These are phyloP conservation scores for Loris lydekkerianus DNA, from an alignment of 2,797 vertebrate species.

Conservation along the genomic window DNA sequence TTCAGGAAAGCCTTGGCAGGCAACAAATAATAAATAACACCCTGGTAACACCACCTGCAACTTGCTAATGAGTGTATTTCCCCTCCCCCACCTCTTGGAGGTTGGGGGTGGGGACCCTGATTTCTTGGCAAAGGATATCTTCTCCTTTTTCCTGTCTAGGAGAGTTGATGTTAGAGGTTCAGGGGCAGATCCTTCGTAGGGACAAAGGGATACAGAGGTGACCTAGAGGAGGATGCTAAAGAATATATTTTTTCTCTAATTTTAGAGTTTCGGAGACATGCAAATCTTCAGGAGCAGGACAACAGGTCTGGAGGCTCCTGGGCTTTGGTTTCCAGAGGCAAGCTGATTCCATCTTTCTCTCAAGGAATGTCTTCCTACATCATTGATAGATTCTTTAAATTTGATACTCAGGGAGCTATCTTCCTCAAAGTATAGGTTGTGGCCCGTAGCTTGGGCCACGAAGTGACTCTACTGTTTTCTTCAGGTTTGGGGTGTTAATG, in stretches of 20 bases:
- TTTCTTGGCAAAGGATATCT: constrained; percentile 68
- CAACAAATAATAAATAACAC: constrained; percentile 85
- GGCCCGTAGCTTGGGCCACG: neutral
- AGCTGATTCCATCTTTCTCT: constrained; percentile 29
- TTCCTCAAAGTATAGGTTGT: neutral
- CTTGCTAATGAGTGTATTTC: constrained; percentile 85
- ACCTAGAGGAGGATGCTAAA: neutral
- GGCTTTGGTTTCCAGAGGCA: constrained; percentile 39
- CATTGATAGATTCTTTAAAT: constrained; percentile 1
- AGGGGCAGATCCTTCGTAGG: neutral
- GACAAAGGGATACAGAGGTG: neutral
- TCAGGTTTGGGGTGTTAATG: neutral
- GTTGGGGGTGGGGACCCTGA: constrained; percentile 57
- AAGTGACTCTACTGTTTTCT: neutral
- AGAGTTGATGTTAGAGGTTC: constrained; percentile 36
- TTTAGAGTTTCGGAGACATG: constrained; percentile 36
- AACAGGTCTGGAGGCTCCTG: neutral
- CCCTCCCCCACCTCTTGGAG: constrained; percentile 65
- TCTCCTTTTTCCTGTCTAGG: constrained; percentile 18
- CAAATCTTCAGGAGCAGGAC: neutral
- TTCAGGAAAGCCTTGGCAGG: constrained; percentile 84
- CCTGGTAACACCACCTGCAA: constrained; percentile 85
- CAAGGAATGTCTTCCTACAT: neutral
- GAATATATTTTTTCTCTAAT: constrained; percentile 32
- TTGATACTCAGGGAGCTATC: neutral